Evolutionary conservation across 2,888 invertebrate species (phyloP), one percentile per base, ranked within the genome.

Genomic region (Allophyes oxyacanthae): DNA sequence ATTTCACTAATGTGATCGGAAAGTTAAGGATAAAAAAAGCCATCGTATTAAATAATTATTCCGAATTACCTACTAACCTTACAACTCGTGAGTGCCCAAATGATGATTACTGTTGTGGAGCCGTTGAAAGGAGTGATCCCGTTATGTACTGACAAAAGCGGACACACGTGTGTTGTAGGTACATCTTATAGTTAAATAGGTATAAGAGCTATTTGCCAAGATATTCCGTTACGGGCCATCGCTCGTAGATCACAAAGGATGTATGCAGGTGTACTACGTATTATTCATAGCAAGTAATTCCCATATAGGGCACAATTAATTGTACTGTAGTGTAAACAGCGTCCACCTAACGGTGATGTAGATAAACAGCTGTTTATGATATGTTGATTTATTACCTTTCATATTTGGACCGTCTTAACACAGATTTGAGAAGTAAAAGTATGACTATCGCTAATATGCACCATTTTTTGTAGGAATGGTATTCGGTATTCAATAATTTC

Each of bases 201-300:
- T 30, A 48, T 26, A 44, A 30, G 38, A 43, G 9, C 13, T 52
- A 60, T 59, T 52, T 53, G 50, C 46, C 6, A 33, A 54, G 46
- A 7, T 38, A 63, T 75, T 56, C 75, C 75, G 75, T 75, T 72
- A 75, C 32, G 45, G 58, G 40, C 25, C 71, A 61, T 61, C 55
- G 37, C 43, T 46, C 49, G 50, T 33, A 46, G 30, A 36, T 62
- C 44, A 71, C 54, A 60, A 66, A 63, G 52, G 48, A 66, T 4
- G 3, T 30, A 40, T 44, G 64, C 72, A 70, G 64, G 68, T 70
- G 68, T 51, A 40, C 32, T 33, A 40, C 41, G 36, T 38, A 41
- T 59, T 54, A 72, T 48, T 64, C 64, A 72, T 45, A 56, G 36
- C 38, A 48, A 49, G 43, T 53, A 53, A 55, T 43, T n/a, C 6